Conservation (phyloP, 1,140 invertebrate genomes). For the Drosophila insularis region DNA sequence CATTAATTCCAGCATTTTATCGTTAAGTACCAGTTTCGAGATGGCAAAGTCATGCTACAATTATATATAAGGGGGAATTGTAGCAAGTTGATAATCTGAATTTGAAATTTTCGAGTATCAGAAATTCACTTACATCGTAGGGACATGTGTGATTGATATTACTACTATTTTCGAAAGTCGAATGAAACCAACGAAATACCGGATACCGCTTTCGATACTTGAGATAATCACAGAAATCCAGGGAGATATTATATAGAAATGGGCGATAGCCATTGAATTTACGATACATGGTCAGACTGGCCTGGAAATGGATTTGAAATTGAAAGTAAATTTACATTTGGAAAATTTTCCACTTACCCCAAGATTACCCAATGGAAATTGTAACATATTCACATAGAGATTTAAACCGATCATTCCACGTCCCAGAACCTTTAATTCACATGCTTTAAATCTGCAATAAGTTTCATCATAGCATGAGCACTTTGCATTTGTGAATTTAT, state of each 20-base stretch:
- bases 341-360: not conserved
- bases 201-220: not conserved
- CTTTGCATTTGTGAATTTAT: constrained; percentile 3
- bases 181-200: constrained; percentile 1
- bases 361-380: not conserved
- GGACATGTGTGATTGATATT: constrained; percentile 10
- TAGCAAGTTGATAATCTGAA: too few species aligned
- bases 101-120: not conserved
- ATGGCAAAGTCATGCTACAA: constrained; percentile 4
- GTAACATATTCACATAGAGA: not conserved
- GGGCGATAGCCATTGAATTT: not conserved
- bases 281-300: not conserved
- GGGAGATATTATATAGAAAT: not conserved
- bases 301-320: not conserved
- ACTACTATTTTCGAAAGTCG: not conserved
- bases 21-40: not conserved
- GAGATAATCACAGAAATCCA: constrained; percentile 12
- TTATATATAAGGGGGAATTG: too few species aligned
- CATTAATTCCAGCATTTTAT: not conserved
- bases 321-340: not conserved
- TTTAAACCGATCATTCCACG: not conserved
- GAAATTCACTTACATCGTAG: not conserved
- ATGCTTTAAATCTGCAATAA: not conserved
- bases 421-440: constrained; percentile 3
- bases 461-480: not conserved